Conservation (phyloP, 2,797 vertebrate genomes). For the Epinephelus awoara region DNA sequence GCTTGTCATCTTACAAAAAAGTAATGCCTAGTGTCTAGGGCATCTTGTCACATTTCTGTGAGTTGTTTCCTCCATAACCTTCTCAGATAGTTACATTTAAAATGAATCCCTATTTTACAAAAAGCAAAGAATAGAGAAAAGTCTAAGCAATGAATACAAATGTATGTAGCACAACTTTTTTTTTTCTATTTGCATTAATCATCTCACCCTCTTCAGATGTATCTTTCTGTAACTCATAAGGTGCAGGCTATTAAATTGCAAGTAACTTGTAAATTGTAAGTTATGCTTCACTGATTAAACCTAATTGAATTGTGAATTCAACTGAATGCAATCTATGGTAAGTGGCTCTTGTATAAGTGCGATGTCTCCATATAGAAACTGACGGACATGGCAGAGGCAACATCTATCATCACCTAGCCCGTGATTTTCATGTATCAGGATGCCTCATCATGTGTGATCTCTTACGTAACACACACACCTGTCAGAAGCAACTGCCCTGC, state of each 20-base stretch:
- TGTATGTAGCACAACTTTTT: neutral
- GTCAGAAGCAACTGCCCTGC: conserved; percentile 12
- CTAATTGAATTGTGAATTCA: neutral
- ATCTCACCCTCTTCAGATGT: neutral
- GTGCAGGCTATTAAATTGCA: neutral
- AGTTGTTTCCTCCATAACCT: neutral
- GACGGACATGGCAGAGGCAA: neutral
- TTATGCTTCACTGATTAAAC: neutral
- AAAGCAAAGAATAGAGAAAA: neutral
- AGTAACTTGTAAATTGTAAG: neutral
- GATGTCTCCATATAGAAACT: neutral
- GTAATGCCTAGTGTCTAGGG: no score
- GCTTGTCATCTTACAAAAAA: neutral
- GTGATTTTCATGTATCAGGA: conserved; percentile 6
- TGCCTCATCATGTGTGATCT: neutral
- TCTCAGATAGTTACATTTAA: neutral
- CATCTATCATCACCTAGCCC: neutral
- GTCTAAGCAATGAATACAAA: neutral
- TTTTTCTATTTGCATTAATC: neutral
- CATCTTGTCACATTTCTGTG: no score
- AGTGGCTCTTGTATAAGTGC: neutral
- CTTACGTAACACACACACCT: neutral
- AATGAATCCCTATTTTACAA: neutral
- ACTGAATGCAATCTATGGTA: neutral
- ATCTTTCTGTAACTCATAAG: neutral